Evolutionary conservation across 2,888 invertebrate species (phyloP).

Genomic region (Labia minor): DNA sequence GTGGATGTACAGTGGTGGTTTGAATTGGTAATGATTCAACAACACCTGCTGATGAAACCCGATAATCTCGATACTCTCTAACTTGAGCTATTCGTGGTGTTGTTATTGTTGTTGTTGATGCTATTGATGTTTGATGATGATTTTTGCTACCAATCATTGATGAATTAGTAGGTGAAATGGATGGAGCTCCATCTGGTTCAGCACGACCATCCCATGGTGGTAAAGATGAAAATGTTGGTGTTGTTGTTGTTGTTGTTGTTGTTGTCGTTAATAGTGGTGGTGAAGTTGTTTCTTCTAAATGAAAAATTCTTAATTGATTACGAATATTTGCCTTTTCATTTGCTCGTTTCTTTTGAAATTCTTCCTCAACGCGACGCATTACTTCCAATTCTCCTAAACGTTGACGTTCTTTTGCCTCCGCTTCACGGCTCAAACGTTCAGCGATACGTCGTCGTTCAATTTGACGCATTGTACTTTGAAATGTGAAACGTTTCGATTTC

Average conservation of each 20-base stretch:
- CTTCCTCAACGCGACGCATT: constrained; percentile 75
- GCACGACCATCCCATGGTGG: constrained; percentile 47
- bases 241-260: too few species aligned
- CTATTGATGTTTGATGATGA: constrained; percentile 37
- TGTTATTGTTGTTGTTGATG: constrained; percentile 43
- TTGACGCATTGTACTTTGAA: constrained; percentile 74
- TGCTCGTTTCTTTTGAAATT: constrained; percentile 74
- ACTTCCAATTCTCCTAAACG: constrained; percentile 66
- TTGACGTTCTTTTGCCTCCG: constrained; percentile 65
- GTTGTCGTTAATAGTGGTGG: too few species aligned
- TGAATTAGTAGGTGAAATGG: constrained; percentile 45
- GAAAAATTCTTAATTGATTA: constrained; percentile 61
- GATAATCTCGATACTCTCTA: constrained; percentile 43
- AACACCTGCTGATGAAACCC: constrained; percentile 27
- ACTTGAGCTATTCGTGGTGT: constrained; percentile 44
- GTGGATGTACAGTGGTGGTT: constrained; percentile 46
- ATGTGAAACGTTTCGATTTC: constrained; percentile 56
- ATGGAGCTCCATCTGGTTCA: constrained; percentile 62
- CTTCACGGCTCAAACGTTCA: constrained; percentile 63
- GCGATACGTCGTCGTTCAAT: constrained; percentile 62
- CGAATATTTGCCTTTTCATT: constrained; percentile 45
- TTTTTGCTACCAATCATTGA: constrained; percentile 33
- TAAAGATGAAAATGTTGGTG: constrained; percentile 42
- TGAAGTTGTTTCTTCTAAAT: constrained; percentile 48
- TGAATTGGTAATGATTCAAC: constrained; percentile 19